Evolutionary conservation across 1,140 invertebrate genomes (phyloP).

Genomic region (honey bee (Apis mellifera)): DNA sequence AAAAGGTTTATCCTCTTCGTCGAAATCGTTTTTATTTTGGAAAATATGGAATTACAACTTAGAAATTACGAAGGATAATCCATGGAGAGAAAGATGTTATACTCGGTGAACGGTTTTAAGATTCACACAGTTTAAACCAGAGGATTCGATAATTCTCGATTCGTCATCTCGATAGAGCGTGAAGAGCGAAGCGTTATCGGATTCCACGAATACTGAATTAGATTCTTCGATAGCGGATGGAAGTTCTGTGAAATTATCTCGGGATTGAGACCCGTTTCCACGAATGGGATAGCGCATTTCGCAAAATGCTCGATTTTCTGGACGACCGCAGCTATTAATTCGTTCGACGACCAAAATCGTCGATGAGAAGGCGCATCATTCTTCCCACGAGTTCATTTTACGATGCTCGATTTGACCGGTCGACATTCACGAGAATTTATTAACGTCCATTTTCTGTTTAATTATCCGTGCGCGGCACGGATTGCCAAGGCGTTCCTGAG

Average conservation of each 20-base stretch:
- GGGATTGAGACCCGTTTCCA: neutral
- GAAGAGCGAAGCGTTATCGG: neutral
- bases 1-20: slow-evolving; percentile 16
- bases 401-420: slow-evolving; percentile 40
- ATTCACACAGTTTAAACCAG: too few relatives aligned
- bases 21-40: neutral
- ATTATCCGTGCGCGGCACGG: slow-evolving; percentile 64
- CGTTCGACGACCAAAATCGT: slow-evolving; percentile 24
- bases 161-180: neutral
- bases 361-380: slow-evolving; percentile 38
- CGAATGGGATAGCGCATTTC: neutral
- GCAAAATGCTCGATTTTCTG: neutral
- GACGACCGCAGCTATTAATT: neutral
- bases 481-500: slow-evolving; percentile 48
- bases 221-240: neutral
- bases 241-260: neutral
- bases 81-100: too few relatives aligned
- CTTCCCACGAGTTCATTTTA: slow-evolving; percentile 62
- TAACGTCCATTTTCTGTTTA: slow-evolving; percentile 73
- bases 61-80: too few relatives aligned
- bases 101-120: too few relatives aligned
- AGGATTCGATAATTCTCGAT: too few relatives aligned
- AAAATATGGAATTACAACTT: too few relatives aligned
- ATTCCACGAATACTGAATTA: neutral
- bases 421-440: slow-evolving; percentile 69